A percentile compares a stretch with the other conserved stretches of the same genome.
phyloP scores from a whole-genome alignment of 2,797 vertebrate species.

The Mus caroli region DNA sequence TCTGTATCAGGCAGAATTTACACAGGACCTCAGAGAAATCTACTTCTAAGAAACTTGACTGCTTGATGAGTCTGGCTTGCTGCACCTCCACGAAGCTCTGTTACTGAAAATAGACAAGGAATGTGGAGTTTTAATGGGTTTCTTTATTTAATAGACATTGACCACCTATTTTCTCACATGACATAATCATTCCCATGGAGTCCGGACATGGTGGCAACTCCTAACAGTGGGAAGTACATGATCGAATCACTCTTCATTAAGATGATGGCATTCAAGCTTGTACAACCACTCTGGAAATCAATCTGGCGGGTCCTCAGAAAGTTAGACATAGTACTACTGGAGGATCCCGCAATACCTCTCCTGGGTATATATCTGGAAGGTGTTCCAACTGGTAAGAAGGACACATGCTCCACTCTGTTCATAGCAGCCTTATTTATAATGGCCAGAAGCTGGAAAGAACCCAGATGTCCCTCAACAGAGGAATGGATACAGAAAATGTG shows the following conservation, averaged over 20 bases:
- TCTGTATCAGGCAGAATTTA: conserved; percentile 39
- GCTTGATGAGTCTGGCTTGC: background rate
- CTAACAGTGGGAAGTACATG: background rate
- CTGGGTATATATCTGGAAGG: too few relatives aligned
- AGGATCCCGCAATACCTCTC: too few relatives aligned
- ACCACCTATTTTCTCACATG: background rate
- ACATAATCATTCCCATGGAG: conserved; percentile 11
- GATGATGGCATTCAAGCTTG: background rate
- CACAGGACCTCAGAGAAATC: background rate
- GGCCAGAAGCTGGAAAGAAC: too few relatives aligned
- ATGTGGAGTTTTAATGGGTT: background rate
- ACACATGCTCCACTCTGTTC: too few relatives aligned
- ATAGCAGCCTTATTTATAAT: too few relatives aligned
- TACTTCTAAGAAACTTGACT: background rate
- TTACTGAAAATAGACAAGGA: conserved; percentile 46
- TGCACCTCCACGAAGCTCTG: background rate
- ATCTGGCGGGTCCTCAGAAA: too few relatives aligned
- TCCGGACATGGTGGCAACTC: background rate
- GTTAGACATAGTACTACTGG: too few relatives aligned
- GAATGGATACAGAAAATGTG: too few relatives aligned
- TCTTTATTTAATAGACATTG: background rate
- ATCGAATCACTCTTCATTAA: background rate
- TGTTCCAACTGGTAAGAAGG: too few relatives aligned
- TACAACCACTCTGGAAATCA: too few relatives aligned
- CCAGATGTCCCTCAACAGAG: too few relatives aligned